Evolutionary conservation across 2,888 invertebrate genomes (phyloP).

Genomic region (Apocheima hispidaria): DNA sequence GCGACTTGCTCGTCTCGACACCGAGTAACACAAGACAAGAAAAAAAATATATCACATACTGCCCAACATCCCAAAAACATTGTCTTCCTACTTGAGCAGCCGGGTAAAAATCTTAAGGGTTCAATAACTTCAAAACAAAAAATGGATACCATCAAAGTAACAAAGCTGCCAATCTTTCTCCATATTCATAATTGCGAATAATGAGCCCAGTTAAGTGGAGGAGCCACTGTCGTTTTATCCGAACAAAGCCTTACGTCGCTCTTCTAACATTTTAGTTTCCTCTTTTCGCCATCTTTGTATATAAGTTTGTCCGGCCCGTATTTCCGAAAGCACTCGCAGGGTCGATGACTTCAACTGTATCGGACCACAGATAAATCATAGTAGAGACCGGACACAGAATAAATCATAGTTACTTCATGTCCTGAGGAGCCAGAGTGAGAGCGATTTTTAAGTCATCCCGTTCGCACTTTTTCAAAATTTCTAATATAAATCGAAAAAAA

Average conservation of each 20-base stretch:
- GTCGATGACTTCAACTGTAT: conserved; percentile 6
- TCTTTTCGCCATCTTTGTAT: not conserved
- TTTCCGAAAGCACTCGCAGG: not conserved
- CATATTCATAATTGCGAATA: not conserved
- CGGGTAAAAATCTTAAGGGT: no score
- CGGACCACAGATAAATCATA: not conserved
- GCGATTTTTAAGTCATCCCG: no score
- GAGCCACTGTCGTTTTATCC: not conserved
- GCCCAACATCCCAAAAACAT: no score
- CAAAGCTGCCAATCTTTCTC: no score
- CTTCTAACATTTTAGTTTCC: not conserved
- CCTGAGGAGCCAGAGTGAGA: not conserved
- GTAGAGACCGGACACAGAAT: not conserved
- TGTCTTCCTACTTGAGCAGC: no score
- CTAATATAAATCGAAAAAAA: no score
- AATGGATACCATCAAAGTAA: not conserved
- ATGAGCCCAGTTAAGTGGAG: not conserved
- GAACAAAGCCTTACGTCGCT: not conserved
- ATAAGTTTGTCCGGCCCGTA: not conserved
- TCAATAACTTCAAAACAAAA: no score
- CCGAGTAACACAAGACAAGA: no score
- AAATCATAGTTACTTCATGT: not conserved
- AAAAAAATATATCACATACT: no score
- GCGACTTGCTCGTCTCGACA: no score
- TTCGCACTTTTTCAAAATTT: no score